Conservation (phyloP, 92 coral and sea anemone genomes). For the Bergia sp. region DNA sequence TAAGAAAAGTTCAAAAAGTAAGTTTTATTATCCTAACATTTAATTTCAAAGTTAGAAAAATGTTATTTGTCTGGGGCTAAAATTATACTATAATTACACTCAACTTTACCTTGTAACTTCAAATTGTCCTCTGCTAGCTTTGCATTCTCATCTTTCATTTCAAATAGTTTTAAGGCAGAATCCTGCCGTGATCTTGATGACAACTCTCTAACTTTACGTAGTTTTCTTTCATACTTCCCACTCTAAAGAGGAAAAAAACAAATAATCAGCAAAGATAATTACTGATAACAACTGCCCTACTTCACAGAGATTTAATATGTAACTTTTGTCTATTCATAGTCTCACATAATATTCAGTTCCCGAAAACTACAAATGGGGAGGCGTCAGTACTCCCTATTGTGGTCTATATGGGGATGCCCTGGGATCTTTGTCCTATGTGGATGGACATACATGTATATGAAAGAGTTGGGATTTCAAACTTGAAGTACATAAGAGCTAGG, state of each 20-base stretch:
- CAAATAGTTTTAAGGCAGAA: constrained; percentile 77
- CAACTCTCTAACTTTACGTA: constrained; percentile 60
- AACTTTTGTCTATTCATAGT: too few relatives aligned
- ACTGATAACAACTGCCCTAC: not conserved
- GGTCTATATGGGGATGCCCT: too few relatives aligned
- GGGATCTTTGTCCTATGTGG: too few relatives aligned
- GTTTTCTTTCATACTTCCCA: constrained; percentile 64
- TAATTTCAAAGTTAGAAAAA: not conserved
- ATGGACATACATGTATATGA: too few relatives aligned
- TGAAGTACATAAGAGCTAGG: too few relatives aligned
- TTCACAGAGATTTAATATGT: too few relatives aligned
- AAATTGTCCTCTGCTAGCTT: constrained; percentile 66
- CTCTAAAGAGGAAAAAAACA: constrained; percentile 18
- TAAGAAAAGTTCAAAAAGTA: not conserved
- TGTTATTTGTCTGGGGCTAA: too few relatives aligned
- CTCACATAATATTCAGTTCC: too few relatives aligned
- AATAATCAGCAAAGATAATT: not conserved
- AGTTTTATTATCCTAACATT: not conserved
- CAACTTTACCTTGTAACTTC: constrained; percentile 66
- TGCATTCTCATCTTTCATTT: constrained; percentile 76
- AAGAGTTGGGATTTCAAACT: too few relatives aligned
- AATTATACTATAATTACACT: too few relatives aligned
- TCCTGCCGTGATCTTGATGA: constrained; percentile 75
- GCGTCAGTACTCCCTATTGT: too few relatives aligned
- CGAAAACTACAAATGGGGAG: too few relatives aligned